Conservation (phyloP, 2,797 vertebrate species). For the Psittacula echo region DNA sequence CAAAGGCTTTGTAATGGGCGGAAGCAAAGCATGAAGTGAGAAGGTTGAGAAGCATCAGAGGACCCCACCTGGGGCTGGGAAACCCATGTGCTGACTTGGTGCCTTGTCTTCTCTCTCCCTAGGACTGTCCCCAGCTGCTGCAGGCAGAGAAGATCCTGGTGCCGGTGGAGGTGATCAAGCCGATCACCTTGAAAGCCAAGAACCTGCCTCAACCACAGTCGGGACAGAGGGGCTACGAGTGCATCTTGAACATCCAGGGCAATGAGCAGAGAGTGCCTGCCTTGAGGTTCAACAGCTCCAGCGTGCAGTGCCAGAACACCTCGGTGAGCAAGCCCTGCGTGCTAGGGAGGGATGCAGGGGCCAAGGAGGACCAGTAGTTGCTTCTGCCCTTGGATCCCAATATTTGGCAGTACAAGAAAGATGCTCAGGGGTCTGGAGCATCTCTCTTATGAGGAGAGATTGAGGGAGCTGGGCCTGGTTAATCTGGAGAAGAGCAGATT, state of each 20-base stretch:
- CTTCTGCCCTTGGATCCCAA: not conserved
- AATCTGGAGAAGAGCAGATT: not conserved
- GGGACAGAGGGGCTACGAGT: slow-evolving; percentile 94
- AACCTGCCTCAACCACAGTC: slow-evolving; percentile 97
- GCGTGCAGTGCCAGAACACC: slow-evolving; percentile 97
- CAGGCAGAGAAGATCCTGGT: slow-evolving; percentile 92
- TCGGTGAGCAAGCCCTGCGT: slow-evolving; percentile 83
- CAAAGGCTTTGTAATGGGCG: not conserved
- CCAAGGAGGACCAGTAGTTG: not conserved
- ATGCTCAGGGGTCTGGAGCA: not conserved
- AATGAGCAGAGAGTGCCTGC: slow-evolving; percentile 92
- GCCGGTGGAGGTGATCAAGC: slow-evolving; percentile 93
- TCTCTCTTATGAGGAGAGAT: not conserved
- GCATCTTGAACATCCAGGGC: slow-evolving; percentile 92
- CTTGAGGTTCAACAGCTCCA: slow-evolving; percentile 96
- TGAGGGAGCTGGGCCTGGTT: not conserved
- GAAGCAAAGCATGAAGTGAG: not conserved
- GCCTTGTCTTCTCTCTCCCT: not conserved
- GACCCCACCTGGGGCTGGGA: not conserved
- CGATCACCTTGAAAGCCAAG: slow-evolving; percentile 93
- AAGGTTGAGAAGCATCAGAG: not conserved
- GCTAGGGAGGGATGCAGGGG: not conserved
- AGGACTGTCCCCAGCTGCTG: slow-evolving; percentile 97
- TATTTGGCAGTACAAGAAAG: not conserved
- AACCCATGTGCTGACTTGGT: not conserved